These are phyloP conservation scores for Lophotis ruficrista DNA, from an alignment of 2,113 vertebrate species.

Conservation along the genomic window DNA sequence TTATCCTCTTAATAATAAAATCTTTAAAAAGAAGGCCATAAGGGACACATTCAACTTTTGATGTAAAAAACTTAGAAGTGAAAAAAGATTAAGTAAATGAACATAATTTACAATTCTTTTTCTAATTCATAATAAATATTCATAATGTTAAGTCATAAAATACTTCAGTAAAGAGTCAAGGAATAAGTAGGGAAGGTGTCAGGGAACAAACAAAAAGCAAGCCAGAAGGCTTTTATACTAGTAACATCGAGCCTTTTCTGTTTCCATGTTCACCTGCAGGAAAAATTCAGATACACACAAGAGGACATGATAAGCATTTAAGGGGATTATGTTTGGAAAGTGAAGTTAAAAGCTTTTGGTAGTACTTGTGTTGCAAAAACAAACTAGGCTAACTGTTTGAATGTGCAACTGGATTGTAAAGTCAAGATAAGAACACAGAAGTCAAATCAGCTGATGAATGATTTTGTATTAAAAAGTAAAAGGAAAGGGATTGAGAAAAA, in stretches of 20 bases:
- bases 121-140: not conserved
- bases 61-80: not conserved
- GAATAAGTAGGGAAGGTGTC: not conserved
- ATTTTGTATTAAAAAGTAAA: not conserved
- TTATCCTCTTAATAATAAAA: slow-evolving; percentile 4
- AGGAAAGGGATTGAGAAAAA: not conserved
- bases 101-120: not conserved
- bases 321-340: not conserved
- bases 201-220: not conserved
- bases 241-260: not conserved
- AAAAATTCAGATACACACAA: not conserved
- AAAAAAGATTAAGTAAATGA: not conserved
- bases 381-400: not conserved
- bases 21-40: not conserved
- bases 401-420: not conserved
- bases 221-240: not conserved
- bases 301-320: not conserved
- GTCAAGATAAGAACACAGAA: not conserved
- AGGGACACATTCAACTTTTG: not conserved
- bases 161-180: not conserved
- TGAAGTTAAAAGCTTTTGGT: not conserved
- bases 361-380: not conserved
- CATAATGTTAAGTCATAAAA: not conserved
- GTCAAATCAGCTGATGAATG: not conserved
- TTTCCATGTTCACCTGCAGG: not conserved